Base-by-base conservation (phyloP, 53 echinoderm and acorn worm genomes). In the Antedon mediterranea region DNA sequence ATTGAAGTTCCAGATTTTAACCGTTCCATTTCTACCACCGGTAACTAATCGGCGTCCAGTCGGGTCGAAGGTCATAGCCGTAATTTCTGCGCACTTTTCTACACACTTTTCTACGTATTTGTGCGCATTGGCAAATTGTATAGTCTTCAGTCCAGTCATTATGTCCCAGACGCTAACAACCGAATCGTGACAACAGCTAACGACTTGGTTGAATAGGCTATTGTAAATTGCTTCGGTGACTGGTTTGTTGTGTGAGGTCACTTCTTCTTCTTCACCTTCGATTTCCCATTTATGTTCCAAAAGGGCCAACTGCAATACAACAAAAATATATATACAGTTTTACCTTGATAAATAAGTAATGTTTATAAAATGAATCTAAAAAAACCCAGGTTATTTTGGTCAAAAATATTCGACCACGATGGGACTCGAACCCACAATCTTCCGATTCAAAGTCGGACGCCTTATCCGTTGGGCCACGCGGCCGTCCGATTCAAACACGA, bases 1-100 rank as follows among this genome's bases (percentile, higher is more conserved):
- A 80, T 98, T 98, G 77, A 92, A 98, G 72, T 98, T 98, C 98
- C 98, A 98, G 27, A 98, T 90, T 76, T 98, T 98, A 76, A 98
- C 92, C 15, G 90, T 86, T 7, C 98, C 98, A 34, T 98, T 88
- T 26, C 98, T 79, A 9, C 92, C 98, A 33, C 98, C 98, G 0
- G 98, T 98, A 0, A 98, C 78, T 31, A 98, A 81, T 71, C 98
- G 86, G 31, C 98, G 84, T 27, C 79, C 82, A 26, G 92, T 75
- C 6, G 98, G 92, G 87, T 98, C 98, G 86, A 92, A 98, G 82
- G 98, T 98, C 98, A 98, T 98, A 3, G 98, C 87, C 6, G 97
- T 95, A 23, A 95, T 92, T 43, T 95, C 97, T 9, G 91, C 97
- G 18, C 84, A 73, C 77, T 92, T 91, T 73, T 95, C 97, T 31